These are phyloP conservation scores for Abrostola triplasia DNA, from an alignment of 2,888 invertebrate species.

Conservation along the genomic window DNA sequence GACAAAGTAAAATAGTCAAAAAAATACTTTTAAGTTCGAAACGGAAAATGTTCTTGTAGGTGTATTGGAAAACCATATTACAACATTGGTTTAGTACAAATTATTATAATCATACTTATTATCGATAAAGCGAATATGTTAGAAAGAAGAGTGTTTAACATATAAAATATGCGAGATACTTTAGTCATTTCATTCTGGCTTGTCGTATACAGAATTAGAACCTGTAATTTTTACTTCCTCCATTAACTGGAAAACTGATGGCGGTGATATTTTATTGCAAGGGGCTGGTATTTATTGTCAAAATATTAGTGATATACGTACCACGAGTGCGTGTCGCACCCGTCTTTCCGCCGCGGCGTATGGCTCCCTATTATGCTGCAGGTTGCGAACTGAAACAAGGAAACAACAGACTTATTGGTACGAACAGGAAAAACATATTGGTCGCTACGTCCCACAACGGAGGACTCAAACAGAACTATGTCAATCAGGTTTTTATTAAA, in stretches of 20 bases:
- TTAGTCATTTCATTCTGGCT: slow-evolving; percentile 11
- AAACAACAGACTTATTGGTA: slow-evolving; percentile 51
- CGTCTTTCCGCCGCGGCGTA: slow-evolving; percentile 88
- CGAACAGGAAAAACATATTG: slow-evolving; percentile 46
- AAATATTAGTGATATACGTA: slow-evolving; percentile 65
- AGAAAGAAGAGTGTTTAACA: slow-evolving; percentile 35
- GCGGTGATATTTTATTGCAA: not conserved
- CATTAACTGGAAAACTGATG: too few relatives aligned
- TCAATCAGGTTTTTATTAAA: slow-evolving; percentile 19
- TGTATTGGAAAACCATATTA: slow-evolving; percentile 24
- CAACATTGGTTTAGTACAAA: too few relatives aligned
- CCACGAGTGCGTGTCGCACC: slow-evolving; percentile 89
- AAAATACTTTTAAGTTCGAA: not conserved
- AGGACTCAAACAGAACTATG: slow-evolving; percentile 24
- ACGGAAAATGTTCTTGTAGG: slow-evolving; percentile 27
- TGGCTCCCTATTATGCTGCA: slow-evolving; percentile 88
- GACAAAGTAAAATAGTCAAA: too few relatives aligned
- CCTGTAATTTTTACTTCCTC: not conserved
- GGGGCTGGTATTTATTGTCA: not conserved
- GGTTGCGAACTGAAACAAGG: slow-evolving; percentile 83
- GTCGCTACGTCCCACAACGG: slow-evolving; percentile 27
- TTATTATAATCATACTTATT: too few relatives aligned
- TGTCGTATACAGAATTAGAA: not conserved
- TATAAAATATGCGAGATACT: slow-evolving; percentile 39
- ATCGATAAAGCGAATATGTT: slow-evolving; percentile 9